phyloP scores from a whole-genome alignment of 2,888 invertebrate genomes.

The Drosophila mimetica region DNA sequence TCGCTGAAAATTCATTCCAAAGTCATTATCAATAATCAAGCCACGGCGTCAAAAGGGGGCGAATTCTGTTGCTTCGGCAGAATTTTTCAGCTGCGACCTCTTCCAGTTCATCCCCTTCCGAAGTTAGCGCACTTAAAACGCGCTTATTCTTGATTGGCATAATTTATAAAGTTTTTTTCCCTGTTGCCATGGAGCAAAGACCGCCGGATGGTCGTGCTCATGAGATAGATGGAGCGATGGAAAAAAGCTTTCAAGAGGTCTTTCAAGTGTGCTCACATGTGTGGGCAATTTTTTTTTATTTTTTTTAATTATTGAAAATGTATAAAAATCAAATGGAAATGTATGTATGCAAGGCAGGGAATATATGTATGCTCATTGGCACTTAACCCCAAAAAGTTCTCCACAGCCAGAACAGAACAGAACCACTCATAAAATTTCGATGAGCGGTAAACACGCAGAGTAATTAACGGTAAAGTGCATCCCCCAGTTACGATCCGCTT shows the following conservation, averaged over 20 bases:
- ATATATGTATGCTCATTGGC: conserved; percentile 56
- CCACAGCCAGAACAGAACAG: conserved; percentile 15
- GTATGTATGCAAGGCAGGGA: conserved; percentile 2
- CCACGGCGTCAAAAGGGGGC: conserved; percentile 14
- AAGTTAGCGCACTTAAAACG: conserved; percentile 71
- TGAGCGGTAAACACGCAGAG: conserved; percentile 77
- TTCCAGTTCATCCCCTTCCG: conserved; percentile 41
- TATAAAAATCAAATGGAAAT: conserved; percentile 62
- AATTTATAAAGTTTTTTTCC: conserved; percentile 69
- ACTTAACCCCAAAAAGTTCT: conserved; percentile 62
- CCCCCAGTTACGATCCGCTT: conserved; percentile 34
- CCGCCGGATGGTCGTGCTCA: conserved; percentile 11
- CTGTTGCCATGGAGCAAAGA: conserved; percentile 10
- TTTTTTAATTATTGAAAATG: conserved; percentile 66
- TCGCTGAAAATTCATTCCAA: conserved; percentile 72
- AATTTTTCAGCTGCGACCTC: conserved; percentile 12
- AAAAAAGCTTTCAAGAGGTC: conserved; percentile 16
- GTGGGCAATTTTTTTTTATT: conserved; percentile 14
- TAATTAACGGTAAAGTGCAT: conserved; percentile 75
- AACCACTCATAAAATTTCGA: conserved; percentile 72
- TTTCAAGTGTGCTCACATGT: conserved; percentile 23
- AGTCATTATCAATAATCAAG: conserved; percentile 76
- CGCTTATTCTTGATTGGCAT: conserved; percentile 76
- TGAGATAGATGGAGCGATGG: conserved; percentile 31
- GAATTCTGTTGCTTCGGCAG: conserved; percentile 15